A percentile compares a stretch with the other conserved stretches of the same genome.
Conservation (phyloP, 2,113 vertebrate species). For the Rhadina sibilatrix region DNA sequence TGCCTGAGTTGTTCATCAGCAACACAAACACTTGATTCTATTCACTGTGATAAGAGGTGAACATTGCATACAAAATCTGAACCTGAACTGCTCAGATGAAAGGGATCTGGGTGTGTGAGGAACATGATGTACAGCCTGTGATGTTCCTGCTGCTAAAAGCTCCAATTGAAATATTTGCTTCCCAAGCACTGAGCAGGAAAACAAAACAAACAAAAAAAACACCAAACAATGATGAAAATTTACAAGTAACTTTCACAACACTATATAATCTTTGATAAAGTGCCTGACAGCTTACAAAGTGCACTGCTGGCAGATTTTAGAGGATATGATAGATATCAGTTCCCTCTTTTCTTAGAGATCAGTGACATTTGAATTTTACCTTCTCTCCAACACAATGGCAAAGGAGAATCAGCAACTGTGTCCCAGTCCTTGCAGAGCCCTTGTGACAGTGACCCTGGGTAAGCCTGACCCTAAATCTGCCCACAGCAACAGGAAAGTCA, state of each 20-base stretch:
- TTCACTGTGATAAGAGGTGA: neutral
- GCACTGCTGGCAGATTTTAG: neutral
- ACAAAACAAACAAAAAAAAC: neutral
- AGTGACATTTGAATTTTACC: neutral
- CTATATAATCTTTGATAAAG: neutral
- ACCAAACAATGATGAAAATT: neutral
- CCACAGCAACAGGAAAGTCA: neutral
- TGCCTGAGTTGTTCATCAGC: neutral
- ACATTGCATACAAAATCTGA: neutral
- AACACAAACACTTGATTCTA: neutral
- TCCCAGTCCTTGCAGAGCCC: neutral
- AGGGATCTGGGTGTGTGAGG: neutral
- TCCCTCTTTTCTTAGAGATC: neutral
- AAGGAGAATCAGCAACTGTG: neutral
- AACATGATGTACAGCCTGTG: neutral
- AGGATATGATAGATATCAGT: neutral
- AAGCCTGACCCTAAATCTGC: neutral
- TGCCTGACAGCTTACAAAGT: neutral
- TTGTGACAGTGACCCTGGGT: neutral
- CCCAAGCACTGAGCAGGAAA: rapidly evolving
- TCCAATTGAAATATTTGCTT: neutral
- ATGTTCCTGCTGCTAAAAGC: neutral
- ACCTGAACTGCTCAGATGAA: neutral
- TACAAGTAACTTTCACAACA: neutral
- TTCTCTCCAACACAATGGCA: neutral